Evolutionary conservation across 2,888 invertebrate genomes (phyloP).

Genomic region (Drymonia ruficornis): DNA sequence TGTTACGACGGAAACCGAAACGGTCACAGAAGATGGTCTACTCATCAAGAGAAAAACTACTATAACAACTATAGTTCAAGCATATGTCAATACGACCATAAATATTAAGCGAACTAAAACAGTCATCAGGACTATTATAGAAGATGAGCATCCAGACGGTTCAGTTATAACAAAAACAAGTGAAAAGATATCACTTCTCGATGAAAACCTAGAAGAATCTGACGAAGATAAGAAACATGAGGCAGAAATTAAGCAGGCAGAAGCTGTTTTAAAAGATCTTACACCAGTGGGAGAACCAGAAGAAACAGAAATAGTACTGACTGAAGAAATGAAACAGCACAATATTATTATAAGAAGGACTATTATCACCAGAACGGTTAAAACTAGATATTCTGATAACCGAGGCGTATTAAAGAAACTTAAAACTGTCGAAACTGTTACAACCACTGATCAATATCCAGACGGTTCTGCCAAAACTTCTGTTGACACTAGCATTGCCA

Average conservation of each 20-base stretch:
- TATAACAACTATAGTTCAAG: slow-evolving; percentile 55
- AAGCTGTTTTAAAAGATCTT: slow-evolving; percentile 35
- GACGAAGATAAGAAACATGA: slow-evolving; percentile 12
- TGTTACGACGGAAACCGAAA: slow-evolving; percentile 49
- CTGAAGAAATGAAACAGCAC: slow-evolving; percentile 47
- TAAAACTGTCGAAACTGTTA: slow-evolving; percentile 45
- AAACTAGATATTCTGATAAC: slow-evolving; percentile 45
- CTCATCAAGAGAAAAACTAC: slow-evolving; percentile 64
- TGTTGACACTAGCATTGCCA: slow-evolving; percentile 35
- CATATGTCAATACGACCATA: slow-evolving; percentile 47
- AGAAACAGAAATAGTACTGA: slow-evolving; percentile 39
- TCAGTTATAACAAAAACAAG: slow-evolving; percentile 68
- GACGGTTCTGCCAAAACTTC: slow-evolving; percentile 47
- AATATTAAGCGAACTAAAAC: slow-evolving; percentile 62
- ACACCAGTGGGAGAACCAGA: slow-evolving; percentile 43
- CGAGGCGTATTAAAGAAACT: slow-evolving; percentile 40
- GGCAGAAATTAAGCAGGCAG: slow-evolving; percentile 14
- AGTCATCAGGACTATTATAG: slow-evolving; percentile 58
- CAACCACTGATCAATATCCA: slow-evolving; percentile 51
- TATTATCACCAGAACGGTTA: slow-evolving; percentile 38
- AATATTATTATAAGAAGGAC: slow-evolving; percentile 38
- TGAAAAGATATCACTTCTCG: slow-evolving; percentile 67
- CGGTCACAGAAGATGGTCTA: slow-evolving; percentile 55
- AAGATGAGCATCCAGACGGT: slow-evolving; percentile 75
- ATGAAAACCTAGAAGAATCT: slow-evolving; percentile 46